Conservation (phyloP, 2,113 vertebrate genomes). For the Nycticryphes semicollaris region DNA sequence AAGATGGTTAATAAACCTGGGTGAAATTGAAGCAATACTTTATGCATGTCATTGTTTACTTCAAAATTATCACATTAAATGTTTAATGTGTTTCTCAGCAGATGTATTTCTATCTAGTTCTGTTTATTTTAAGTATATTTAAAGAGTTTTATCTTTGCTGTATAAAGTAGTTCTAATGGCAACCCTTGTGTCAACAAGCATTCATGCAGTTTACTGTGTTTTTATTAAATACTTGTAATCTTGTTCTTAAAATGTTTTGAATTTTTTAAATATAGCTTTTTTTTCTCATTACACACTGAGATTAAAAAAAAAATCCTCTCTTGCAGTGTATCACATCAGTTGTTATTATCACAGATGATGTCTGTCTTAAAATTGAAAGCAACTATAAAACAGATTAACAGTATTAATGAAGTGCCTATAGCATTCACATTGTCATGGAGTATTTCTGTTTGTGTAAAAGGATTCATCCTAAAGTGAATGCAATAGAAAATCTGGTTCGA, state of each 20-base stretch:
- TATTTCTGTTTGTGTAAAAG: neutral
- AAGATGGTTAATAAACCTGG: neutral
- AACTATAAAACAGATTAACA: neutral
- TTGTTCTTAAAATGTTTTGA: neutral
- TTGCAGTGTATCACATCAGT: neutral
- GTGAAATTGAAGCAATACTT: neutral
- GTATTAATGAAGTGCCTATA: neutral
- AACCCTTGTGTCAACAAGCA: neutral
- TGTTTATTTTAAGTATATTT: neutral
- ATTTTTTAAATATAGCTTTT: neutral
- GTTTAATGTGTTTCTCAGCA: neutral
- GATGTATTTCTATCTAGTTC: neutral
- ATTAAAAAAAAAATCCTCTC: neutral
- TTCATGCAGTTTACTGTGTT: neutral
- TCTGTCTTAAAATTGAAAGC: neutral
- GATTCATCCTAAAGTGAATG: neutral
- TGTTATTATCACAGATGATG: neutral
- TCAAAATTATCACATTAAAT: neutral
- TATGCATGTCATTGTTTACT: neutral
- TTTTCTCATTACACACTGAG: neutral
- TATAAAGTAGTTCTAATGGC: neutral
- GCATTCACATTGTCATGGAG: neutral
- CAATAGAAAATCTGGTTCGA: neutral
- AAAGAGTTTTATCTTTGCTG: neutral
- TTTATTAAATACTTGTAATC: neutral